These are phyloP conservation scores for Sminthurides bifidus DNA, from an alignment of 1,140 invertebrate species.

Conservation along the genomic window DNA sequence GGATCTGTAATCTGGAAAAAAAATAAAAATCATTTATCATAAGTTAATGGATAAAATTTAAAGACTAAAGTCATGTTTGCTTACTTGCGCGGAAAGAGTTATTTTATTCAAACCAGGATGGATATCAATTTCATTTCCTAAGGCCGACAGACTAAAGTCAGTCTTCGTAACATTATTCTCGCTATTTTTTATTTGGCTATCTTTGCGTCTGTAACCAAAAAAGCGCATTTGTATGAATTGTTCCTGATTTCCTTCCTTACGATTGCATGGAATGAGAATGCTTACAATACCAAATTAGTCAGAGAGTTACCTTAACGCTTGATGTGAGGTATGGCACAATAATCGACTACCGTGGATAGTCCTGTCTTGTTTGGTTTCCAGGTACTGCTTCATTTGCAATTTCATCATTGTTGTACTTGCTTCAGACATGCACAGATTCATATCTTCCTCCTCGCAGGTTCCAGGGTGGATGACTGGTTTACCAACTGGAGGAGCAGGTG, in stretches of 20 bases:
- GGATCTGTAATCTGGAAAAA: conserved; percentile 18
- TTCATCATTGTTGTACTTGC: conserved; percentile 35
- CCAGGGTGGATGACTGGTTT: conserved; percentile 16
- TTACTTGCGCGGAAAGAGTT: conserved; percentile 46
- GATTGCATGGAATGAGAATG: not conserved
- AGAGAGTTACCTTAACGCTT: conserved; percentile 30
- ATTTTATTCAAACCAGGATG: conserved; percentile 62
- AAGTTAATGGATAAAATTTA: not conserved
- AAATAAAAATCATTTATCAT: not conserved
- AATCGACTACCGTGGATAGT: conserved; percentile 39
- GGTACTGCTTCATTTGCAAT: conserved; percentile 53
- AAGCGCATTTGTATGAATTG: not conserved
- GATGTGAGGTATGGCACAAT: conserved; percentile 35
- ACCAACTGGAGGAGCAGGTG: conserved; percentile 5
- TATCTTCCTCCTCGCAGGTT: conserved; percentile 30
- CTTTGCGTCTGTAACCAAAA: conserved; percentile 35
- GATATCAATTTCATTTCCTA: conserved; percentile 43
- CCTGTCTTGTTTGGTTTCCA: conserved; percentile 68
- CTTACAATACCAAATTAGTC: not conserved
- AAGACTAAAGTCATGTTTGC: conserved; percentile 2
- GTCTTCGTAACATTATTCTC: conserved; percentile 36
- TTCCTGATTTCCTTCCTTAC: not conserved
- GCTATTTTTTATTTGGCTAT: conserved; percentile 34
- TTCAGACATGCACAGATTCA: conserved; percentile 14
- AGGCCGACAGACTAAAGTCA: conserved; percentile 52